Base-by-base conservation (phyloP, 2,797 vertebrate species). In the Malacoctenus gilli region DNA sequence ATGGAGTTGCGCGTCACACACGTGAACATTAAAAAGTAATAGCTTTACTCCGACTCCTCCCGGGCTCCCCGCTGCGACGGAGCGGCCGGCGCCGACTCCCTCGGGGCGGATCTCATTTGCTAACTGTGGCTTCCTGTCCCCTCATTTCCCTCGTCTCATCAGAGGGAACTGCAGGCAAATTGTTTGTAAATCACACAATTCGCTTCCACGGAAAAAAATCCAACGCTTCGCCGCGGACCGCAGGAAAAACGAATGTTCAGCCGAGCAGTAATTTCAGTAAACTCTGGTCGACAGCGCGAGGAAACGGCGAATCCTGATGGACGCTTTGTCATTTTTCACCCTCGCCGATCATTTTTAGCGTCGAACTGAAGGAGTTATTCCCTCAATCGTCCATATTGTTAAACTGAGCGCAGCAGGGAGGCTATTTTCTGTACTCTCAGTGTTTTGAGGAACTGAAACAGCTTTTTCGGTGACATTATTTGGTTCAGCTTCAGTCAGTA, bases 61-160 rank as follows among this genome's bases (percentile, higher is more conserved):
- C 25, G 0, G 59, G 71, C 40, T 56, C 55, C 71, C 65, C 2
- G 50, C 68, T 59, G 68, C 1, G 67, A 28, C 5, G 19, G 44
- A 16, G 72, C 1, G 51, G 28, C 63, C 4, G 8, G 5, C n/a
- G 12, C 25, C 0, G 2, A 43, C 41, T 76, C 83, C 70, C 74
- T 66, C 1, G 41, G 59, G 67, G 56, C 21, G 18, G 13, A 28
- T 72, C 50, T 75, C 59, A 72, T 71, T 62, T 72, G 52, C 49
- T 43, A 52, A 55, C 62, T 13, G 40, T 15, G 48, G 68, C 58
- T 76, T 59, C 46, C 42, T 43, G 55, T 70, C 68, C 52, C 65
- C 31, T 78, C 22, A 42, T 62, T 72, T 48, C 61, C 41, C 59
- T 62, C 72, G 15, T 70, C 61, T 68, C 59, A 59, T 64, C 61